Conservation (phyloP, 1,140 invertebrate species). For the Orchestia grillus region DNA sequence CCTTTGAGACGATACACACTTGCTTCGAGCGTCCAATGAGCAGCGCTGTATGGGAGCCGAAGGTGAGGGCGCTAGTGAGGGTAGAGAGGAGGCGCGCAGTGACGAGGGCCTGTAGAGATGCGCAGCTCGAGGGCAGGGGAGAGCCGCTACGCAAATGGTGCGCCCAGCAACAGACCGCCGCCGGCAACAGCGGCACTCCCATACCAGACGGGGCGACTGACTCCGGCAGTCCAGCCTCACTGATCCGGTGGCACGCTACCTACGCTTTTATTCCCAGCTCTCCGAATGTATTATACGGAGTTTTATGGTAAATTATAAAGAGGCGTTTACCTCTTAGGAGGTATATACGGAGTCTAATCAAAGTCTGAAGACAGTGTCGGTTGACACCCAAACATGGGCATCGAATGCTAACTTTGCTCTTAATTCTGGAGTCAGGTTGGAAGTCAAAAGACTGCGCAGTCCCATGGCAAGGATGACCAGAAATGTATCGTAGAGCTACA, state of each 20-base stretch:
- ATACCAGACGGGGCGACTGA: not conserved
- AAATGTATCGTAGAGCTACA: too few relatives aligned
- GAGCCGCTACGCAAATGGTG: constrained; percentile 5
- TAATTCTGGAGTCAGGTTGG: too few relatives aligned
- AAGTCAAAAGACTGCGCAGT: too few relatives aligned
- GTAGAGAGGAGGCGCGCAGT: not conserved
- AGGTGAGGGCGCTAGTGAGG: constrained; percentile 8
- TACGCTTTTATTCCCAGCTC: not conserved
- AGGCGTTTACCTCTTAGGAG: too few relatives aligned
- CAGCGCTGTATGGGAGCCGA: not conserved
- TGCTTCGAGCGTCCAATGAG: not conserved
- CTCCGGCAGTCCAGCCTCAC: not conserved
- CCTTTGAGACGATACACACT: not conserved
- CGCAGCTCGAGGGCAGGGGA: not conserved
- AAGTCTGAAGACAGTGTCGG: too few relatives aligned
- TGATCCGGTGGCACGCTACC: not conserved
- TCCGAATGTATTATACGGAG: too few relatives aligned
- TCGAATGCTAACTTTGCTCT: too few relatives aligned
- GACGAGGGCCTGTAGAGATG: too few relatives aligned
- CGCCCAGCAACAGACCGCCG: constrained; percentile 23
- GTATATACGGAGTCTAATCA: too few relatives aligned
- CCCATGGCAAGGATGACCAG: too few relatives aligned
- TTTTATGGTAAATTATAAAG: too few relatives aligned
- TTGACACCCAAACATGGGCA: too few relatives aligned
- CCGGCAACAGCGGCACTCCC: constrained; percentile 15